phyloP scores from a whole-genome alignment of 2,888 invertebrate species.

The Boloria euphrosyne region DNA sequence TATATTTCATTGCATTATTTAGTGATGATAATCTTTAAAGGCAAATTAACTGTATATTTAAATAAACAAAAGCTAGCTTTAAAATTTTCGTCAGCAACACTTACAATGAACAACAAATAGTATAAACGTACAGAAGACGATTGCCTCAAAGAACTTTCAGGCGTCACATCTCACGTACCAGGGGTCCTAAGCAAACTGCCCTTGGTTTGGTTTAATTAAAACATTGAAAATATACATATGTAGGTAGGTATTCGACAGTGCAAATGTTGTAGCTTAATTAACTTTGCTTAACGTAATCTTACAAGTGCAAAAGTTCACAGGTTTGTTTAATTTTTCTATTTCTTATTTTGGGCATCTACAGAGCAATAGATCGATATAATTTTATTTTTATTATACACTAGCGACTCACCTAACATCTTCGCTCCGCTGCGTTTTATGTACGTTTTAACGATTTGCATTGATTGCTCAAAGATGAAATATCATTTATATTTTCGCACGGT shows the following conservation, averaged over 20 bases:
- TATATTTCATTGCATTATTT: too few species aligned
- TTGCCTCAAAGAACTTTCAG: conserved; percentile 19
- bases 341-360: neutral
- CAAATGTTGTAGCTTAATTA: neutral
- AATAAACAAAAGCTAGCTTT: too few species aligned
- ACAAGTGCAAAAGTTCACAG: too few species aligned
- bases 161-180: conserved; percentile 18
- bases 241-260: neutral
- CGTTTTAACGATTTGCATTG: too few species aligned
- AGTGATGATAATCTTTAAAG: too few species aligned
- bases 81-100: neutral
- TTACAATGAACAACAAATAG: neutral
- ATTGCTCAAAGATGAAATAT: too few species aligned
- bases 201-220: conserved; percentile 17
- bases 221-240: conserved; percentile 11
- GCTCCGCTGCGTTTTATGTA: too few species aligned
- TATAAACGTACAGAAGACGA: neutral
- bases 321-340: too few species aligned
- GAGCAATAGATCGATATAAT: neutral
- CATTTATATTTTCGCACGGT: too few species aligned
- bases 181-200: conserved; percentile 17
- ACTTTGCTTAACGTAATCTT: neutral
- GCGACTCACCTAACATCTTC: too few species aligned
- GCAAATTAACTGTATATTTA: too few species aligned
- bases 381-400: neutral